Percentiles rank a stretch among this genome's conserved stretches.
These are phyloP conservation scores for Prionailurus bengalensis DNA, from an alignment of 2,113 vertebrate genomes.

Conservation along the genomic window DNA sequence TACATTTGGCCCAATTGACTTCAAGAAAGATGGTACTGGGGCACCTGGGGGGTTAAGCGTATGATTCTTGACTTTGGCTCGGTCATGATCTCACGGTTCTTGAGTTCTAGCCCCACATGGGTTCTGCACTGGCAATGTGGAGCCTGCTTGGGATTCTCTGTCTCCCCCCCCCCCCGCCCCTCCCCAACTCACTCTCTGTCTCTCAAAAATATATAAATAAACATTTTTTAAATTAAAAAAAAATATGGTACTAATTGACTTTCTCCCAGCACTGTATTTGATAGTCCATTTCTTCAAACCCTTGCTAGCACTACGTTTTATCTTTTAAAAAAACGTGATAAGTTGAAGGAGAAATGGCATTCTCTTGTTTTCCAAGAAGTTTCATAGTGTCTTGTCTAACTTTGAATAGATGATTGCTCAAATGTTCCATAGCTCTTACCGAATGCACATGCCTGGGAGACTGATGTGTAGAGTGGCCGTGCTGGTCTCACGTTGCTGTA, in stretches of 20 bases:
- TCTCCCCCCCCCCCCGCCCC: no score
- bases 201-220: no score
- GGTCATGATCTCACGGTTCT: no score
- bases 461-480: slow-evolving; percentile 18
- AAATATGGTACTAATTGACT: neutral
- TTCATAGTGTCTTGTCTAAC: slow-evolving; percentile 49
- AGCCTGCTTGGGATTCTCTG: no score
- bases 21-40: neutral
- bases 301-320: neutral
- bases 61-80: no score
- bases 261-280: neutral
- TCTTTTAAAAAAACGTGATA: neutral
- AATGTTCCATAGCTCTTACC: slow-evolving; percentile 58
- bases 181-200: no score
- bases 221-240: neutral
- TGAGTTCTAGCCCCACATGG: no score
- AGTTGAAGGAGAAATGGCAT: neutral
- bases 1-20: neutral
- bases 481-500: slow-evolving; percentile 30
- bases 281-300: neutral
- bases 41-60: no score
- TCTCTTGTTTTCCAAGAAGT: neutral
- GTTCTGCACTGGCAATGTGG: no score
- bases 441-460: slow-evolving; percentile 8
- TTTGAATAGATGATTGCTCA: slow-evolving; percentile 56